These are phyloP conservation scores for Ophiothrix spiculata DNA, from an alignment of 35 echinoderm and acorn worm species.

Conservation along the genomic window DNA sequence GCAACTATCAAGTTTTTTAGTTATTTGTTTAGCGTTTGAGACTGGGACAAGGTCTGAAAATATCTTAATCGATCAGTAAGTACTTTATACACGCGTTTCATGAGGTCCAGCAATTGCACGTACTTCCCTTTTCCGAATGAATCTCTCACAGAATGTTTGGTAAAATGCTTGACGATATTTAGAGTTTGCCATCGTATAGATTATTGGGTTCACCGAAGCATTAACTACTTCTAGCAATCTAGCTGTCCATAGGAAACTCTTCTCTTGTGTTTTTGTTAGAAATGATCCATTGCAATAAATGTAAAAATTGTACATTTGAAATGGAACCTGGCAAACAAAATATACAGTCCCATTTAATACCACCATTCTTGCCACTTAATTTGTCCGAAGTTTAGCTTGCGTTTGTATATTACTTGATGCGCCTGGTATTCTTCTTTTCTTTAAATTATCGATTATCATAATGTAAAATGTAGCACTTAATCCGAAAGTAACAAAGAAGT, in stretches of 20 bases:
- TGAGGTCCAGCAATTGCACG: no score
- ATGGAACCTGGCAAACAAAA: background rate
- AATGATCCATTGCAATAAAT: background rate
- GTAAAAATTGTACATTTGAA: background rate
- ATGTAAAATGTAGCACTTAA: background rate
- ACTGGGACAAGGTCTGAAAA: no score
- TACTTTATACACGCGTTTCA: no score
- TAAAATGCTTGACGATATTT: background rate
- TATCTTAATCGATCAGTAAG: no score
- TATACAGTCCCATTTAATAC: background rate
- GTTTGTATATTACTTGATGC: background rate
- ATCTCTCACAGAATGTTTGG: background rate
- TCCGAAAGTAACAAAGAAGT: background rate
- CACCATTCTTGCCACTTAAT: background rate
- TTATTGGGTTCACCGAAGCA: background rate
- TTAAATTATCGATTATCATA: background rate
- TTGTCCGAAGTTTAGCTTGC: background rate
- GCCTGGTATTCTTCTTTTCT: background rate
- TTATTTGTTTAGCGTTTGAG: no score
- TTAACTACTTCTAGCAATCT: background rate
- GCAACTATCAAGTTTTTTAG: no score
- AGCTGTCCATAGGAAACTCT: background rate
- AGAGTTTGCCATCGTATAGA: background rate
- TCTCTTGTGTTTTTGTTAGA: background rate
- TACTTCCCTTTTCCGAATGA: no score